Evolutionary conservation across 2,888 invertebrate species (phyloP).

Genomic region (Conomelus anceps): DNA sequence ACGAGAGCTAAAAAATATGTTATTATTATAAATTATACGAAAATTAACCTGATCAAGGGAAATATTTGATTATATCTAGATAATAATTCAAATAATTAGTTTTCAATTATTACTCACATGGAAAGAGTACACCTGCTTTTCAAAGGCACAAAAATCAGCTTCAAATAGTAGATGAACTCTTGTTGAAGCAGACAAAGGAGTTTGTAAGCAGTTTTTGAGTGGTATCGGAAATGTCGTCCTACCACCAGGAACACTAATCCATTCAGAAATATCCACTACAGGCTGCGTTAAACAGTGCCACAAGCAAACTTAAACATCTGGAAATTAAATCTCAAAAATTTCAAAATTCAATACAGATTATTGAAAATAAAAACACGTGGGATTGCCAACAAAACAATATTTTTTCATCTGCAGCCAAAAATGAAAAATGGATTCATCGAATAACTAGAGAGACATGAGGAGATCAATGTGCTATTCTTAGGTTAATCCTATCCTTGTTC

Average conservation of each 20-base stretch:
- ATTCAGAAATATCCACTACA: conserved; percentile 43
- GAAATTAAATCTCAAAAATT: not conserved
- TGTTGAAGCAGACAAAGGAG: conserved; percentile 13
- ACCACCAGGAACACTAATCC: conserved; percentile 42
- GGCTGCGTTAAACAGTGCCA: conserved; percentile 38
- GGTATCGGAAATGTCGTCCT: conserved; percentile 43
- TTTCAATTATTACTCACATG: not conserved
- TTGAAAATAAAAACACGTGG: no score
- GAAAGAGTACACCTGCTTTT: not conserved
- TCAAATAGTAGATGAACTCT: conserved; percentile 20
- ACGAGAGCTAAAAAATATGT: no score
- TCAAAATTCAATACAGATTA: not conserved
- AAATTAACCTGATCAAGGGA: no score
- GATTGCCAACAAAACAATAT: no score
- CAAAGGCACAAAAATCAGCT: conserved; percentile 17
- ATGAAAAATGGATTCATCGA: no score
- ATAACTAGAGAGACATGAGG: no score
- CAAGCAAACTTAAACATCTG: not conserved
- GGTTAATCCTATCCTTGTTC: no score
- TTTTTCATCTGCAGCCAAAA: no score
- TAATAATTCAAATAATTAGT: no score
- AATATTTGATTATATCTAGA: no score
- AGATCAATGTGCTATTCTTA: no score
- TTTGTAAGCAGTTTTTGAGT: not conserved
- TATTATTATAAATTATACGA: no score